phyloP scores from a whole-genome alignment of 2,888 invertebrate genomes.

The Odontocolon sp. region DNA sequence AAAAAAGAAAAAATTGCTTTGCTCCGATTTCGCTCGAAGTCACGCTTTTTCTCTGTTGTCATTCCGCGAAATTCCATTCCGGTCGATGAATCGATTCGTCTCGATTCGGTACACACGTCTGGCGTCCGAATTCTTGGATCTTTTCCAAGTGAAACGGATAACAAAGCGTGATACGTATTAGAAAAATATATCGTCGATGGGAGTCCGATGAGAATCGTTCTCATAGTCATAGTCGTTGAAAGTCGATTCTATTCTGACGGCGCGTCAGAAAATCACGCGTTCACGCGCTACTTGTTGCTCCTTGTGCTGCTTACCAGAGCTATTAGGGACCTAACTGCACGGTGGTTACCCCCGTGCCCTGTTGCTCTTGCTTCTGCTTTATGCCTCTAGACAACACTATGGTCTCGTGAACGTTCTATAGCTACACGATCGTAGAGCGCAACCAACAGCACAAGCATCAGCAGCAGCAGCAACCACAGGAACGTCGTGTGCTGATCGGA shows the following conservation, averaged over 20 bases:
- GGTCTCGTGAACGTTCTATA: slow-evolving; percentile 6
- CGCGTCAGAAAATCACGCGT: slow-evolving; percentile 55
- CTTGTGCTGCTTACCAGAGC: slow-evolving; percentile 43
- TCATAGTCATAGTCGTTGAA: slow-evolving; percentile 17
- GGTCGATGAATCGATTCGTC: too few species aligned
- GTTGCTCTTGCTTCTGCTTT: slow-evolving; percentile 41
- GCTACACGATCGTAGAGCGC: slow-evolving; percentile 15
- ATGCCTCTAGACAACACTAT: slow-evolving; percentile 43
- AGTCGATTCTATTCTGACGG: slow-evolving; percentile 47
- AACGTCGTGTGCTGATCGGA: slow-evolving; percentile 20
- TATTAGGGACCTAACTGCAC: slow-evolving; percentile 57
- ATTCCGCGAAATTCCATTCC: background rate
- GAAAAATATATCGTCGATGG: background rate
- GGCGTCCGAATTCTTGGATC: too few species aligned
- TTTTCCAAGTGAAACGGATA: background rate
- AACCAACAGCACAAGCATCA: slow-evolving; percentile 1
- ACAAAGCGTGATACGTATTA: background rate
- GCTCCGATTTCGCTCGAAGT: background rate
- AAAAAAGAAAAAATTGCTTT: background rate
- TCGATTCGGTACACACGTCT: too few species aligned
- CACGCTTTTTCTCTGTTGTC: background rate
- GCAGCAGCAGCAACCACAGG: slow-evolving; percentile 2
- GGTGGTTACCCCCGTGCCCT: slow-evolving; percentile 54
- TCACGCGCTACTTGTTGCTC: slow-evolving; percentile 58
- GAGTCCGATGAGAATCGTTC: background rate